Conservation (phyloP, 2,888 invertebrate genomes). For the Callyntrura sp. region DNA sequence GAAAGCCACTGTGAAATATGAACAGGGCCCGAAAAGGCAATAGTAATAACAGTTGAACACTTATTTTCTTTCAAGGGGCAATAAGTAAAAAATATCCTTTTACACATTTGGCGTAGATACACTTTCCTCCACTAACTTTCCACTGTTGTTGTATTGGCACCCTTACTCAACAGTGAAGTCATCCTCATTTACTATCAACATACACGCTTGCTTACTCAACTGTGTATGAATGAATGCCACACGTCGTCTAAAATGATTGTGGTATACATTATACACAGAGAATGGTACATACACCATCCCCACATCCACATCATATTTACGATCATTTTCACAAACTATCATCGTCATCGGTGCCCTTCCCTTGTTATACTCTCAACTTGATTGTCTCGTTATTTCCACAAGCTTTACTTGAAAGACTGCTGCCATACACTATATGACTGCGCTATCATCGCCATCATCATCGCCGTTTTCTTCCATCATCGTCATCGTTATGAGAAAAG, state of each 20-base stretch:
- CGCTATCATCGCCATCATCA: conserved; percentile 40
- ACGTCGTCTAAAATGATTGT: no score
- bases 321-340: conserved; percentile 64
- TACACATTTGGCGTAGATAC: no score
- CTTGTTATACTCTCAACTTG: conserved; percentile 28
- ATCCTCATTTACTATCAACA: conserved; percentile 20
- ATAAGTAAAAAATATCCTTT: conserved; percentile 47
- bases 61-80: conserved; percentile 9
- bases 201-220: conserved; percentile 49
- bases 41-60: conserved; percentile 34
- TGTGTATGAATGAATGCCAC: conserved; percentile 22
- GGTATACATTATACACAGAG: not conserved
- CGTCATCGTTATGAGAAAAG: conserved; percentile 35
- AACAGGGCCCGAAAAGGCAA: conserved; percentile 1
- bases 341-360: conserved; percentile 47
- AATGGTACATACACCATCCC: not conserved
- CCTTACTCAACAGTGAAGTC: no score
- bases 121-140: no score
- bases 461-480: conserved; percentile 36
- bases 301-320: conserved; percentile 8
- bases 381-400: conserved; percentile 59
- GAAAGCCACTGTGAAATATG: conserved; percentile 16
- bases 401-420: conserved; percentile 14
- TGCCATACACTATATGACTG: conserved; percentile 6
- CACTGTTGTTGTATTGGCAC: no score